phyloP scores from a whole-genome alignment of 2,888 invertebrate species.

The Parapristionchus giblindavisi region DNA sequence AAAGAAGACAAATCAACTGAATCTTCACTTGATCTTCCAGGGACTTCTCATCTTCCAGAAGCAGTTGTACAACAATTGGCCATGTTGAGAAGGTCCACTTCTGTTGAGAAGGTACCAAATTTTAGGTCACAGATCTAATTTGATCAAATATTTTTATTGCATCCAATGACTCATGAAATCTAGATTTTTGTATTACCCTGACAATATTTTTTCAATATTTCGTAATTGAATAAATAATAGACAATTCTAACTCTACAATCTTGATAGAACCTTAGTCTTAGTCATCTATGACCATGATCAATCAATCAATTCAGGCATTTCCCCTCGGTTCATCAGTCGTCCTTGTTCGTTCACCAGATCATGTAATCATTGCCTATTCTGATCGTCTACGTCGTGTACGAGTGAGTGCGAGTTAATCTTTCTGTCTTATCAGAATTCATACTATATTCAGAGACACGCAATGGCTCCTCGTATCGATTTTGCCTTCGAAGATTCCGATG shows the following conservation, averaged over 20 bases:
- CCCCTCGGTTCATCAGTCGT: neutral
- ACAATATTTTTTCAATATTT: no score
- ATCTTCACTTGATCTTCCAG: constrained; percentile 1
- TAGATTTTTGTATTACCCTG: no score
- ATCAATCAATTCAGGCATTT: constrained; percentile 8
- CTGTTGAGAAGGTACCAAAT: constrained; percentile 19
- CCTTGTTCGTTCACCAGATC: constrained; percentile 22
- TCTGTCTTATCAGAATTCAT: no score
- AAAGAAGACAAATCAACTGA: neutral
- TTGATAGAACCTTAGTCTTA: neutral
- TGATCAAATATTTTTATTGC: no score
- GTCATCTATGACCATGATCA: neutral
- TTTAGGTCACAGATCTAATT: no score
- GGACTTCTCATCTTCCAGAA: constrained; percentile 25
- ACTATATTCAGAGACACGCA: neutral
- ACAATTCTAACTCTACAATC: neutral
- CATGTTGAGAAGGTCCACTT: constrained; percentile 26
- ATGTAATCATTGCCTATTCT: neutral
- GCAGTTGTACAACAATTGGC: constrained; percentile 21
- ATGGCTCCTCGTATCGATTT: constrained; percentile 16
- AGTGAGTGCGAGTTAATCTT: constrained; percentile 1
- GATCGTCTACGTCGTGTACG: neutral
- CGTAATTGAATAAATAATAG: no score
- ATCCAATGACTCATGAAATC: no score
- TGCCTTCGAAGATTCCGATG: neutral